These are phyloP conservation scores for Gephyroberyx darwinii DNA, from an alignment of 2,797 vertebrate genomes.

Conservation along the genomic window DNA sequence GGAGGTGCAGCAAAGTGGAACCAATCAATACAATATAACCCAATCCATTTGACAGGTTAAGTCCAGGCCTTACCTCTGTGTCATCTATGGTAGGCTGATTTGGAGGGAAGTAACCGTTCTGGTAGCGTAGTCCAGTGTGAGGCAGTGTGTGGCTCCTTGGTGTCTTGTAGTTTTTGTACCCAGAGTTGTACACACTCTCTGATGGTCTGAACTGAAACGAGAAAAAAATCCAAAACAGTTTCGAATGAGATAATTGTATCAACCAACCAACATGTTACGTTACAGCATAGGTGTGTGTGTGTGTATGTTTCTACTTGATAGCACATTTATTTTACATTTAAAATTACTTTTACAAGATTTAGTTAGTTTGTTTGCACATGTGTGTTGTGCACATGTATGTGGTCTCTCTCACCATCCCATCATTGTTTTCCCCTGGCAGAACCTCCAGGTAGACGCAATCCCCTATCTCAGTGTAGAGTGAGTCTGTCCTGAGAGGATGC, in stretches of 20 bases:
- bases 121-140: neutral
- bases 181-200: neutral
- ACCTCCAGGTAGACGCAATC: constrained; percentile 35
- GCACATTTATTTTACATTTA: no score
- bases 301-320: no score
- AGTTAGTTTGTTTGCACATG: neutral
- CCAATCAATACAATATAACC: no score
- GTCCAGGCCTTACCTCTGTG: constrained; percentile 32
- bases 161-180: neutral
- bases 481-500: neutral
- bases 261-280: no score
- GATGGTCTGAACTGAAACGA: neutral
- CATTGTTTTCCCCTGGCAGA: constrained; percentile 37
- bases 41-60: neutral
- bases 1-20: no score
- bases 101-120: neutral
- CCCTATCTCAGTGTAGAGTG: constrained; percentile 15
- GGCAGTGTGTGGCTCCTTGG: neutral
- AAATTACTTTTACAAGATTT: no score
- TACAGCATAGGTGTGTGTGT: neutral
- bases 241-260: neutral
- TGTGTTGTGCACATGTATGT: no score
- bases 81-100: neutral
- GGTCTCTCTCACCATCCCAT: constrained; percentile 39
- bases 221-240: neutral